Evolutionary conservation across 2,888 invertebrate genomes (phyloP), one percentile per base, ranked within the genome.

Genomic region (Leucophenga montana): DNA sequence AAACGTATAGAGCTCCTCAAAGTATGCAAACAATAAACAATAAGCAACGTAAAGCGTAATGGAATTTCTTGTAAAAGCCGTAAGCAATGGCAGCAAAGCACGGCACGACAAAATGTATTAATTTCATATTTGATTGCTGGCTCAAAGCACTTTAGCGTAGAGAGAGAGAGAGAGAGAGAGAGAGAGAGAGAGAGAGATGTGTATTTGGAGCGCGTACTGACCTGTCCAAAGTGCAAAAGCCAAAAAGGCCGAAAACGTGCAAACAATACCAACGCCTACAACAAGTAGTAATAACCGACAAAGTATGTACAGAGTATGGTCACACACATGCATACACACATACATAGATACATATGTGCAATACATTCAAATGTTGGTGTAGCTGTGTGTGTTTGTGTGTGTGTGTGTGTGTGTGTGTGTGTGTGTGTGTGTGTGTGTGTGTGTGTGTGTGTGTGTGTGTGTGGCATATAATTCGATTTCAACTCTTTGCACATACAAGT

Each of bases 141-240:
- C 11, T 5, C 11, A 39, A 39, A 39, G 8, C 39, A 39, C 11
- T 39, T 39, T 5, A 27, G 27, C 27, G 27, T 27, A 27, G 3
- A 27, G 4, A 39, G 11, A 39, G 39, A 39, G 39, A 39, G 39
- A 39, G 39, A 39, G 39, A 39, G 39, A 39, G 39, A 39, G 5
- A 39, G 39, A 39, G 39, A 5, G 39, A 39, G 39, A 39, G 39
- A 39, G 39, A 5, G 11, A 39, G 39, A 8, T 1, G 11, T 39
- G 39, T 39, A 39, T 39, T 11, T 8, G 11, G 11, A 11, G 39
- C 39, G 39, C 18, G 53, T 16, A 16, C 18, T 16, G 53, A 53
- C 16, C 67, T 70, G 75, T 72, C 72, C 75, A 75, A 75, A 75
- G 75, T 54, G 67, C 70, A 70, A 39, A 56, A 56, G 67, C 70